phyloP scores from a whole-genome alignment of 2,888 invertebrate species.

The Lottia gigantea region DNA sequence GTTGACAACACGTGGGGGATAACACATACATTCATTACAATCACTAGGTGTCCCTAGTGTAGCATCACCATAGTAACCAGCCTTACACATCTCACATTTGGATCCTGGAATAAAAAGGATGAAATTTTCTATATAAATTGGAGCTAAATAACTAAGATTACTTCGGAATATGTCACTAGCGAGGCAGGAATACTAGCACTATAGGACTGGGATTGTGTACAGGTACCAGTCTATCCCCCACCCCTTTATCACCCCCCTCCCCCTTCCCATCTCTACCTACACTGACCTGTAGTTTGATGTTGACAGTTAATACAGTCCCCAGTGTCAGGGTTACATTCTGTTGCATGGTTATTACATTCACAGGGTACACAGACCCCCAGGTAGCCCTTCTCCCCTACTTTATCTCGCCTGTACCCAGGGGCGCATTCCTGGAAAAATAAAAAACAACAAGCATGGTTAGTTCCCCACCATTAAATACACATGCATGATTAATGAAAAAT shows the following conservation, averaged over 20 bases:
- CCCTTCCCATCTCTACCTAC: no score
- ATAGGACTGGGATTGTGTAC: no score
- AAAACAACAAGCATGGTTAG: no score
- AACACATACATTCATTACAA: conserved; percentile 70
- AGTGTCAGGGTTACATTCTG: conserved; percentile 80
- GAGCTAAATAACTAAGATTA: no score
- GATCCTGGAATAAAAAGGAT: conserved; percentile 74
- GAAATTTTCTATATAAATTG: no score
- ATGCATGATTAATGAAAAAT: no score
- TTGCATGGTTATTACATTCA: conserved; percentile 88
- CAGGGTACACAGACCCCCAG: conserved; percentile 81
- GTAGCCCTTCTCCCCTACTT: conserved; percentile 59
- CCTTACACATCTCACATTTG: conserved; percentile 74
- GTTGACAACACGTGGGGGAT: conserved; percentile 37
- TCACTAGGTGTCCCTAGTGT: conserved; percentile 71
- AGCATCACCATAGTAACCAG: conserved; percentile 62
- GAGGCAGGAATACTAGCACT: no score
- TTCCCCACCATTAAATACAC: no score
- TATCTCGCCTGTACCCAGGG: conserved; percentile 78
- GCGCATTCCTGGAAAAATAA: conserved; percentile 71
- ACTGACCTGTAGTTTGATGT: conserved; percentile 30
- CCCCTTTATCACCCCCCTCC: conserved; percentile 24
- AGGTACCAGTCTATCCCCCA: not conserved
- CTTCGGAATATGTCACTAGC: no score
- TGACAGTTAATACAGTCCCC: conserved; percentile 74